These are phyloP conservation scores for Actinia equina DNA, from an alignment of 64 coral and sea anemone genomes.

Conservation along the genomic window DNA sequence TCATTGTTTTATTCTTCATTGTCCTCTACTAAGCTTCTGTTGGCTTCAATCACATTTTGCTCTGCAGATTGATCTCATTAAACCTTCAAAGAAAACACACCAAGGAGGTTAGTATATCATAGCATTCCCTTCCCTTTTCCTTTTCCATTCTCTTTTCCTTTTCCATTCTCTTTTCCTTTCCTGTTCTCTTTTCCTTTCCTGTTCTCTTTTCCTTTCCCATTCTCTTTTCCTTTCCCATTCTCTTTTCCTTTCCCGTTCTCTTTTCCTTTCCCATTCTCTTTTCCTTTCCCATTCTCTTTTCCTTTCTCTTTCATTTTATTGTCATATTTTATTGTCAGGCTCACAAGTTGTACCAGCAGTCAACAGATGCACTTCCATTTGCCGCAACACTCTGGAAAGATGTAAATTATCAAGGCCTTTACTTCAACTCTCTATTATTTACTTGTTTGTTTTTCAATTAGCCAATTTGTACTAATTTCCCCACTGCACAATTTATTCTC, in stretches of 20 bases:
- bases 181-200: not conserved
- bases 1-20: not conserved
- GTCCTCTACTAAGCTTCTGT: conserved; percentile 56
- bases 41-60: conserved; percentile 13
- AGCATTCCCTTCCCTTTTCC: not conserved
- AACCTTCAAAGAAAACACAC: conserved; percentile 72
- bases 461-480: too few species aligned
- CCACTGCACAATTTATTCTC: too few species aligned
- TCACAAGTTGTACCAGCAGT: conserved; percentile 89
- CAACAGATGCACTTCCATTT: conserved; percentile 75
- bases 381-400: conserved; percentile 98
- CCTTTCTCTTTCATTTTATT: conserved; percentile 9
- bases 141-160: not conserved
- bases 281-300: not conserved
- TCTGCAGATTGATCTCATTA: conserved; percentile 73
- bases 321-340: conserved; percentile 44
- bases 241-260: not conserved
- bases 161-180: not conserved
- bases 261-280: not conserved
- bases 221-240: not conserved
- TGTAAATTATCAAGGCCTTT: conserved; percentile 67
- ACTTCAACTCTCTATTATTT: not conserved
- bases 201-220: not conserved
- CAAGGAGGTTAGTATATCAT: conserved; percentile 65
- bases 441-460: not conserved